A percentile compares a stretch with the other conserved stretches of the same genome.
Evolutionary conservation across 1,140 invertebrate species (phyloP).

Genomic region (Apis florea): DNA sequence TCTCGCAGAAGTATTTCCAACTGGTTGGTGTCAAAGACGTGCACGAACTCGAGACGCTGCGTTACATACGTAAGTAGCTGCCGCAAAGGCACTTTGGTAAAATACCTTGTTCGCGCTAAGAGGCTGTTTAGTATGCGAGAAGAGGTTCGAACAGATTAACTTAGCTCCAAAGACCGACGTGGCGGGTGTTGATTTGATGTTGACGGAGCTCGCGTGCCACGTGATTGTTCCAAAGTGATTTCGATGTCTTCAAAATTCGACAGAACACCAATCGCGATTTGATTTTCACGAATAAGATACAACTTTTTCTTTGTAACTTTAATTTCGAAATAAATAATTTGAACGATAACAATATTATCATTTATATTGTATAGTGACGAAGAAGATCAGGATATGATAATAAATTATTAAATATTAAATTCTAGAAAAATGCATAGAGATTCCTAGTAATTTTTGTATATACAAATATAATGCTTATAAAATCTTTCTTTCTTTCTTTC

Average conservation of each 20-base stretch:
- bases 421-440: too few relatives aligned
- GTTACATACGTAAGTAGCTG: conserved; percentile 67
- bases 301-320: neutral
- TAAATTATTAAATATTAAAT: too few relatives aligned
- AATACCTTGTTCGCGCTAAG: conserved; percentile 66
- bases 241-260: neutral
- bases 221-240: conserved; percentile 58
- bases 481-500: neutral
- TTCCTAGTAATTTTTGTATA: too few relatives aligned
- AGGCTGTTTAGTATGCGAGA: conserved; percentile 65
- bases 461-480: neutral
- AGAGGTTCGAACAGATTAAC: conserved; percentile 66
- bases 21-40: conserved; percentile 61
- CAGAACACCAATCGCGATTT: neutral
- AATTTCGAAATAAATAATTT: neutral
- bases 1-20: conserved; percentile 52
- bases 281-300: neutral
- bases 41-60: conserved; percentile 52
- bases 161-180: conserved; percentile 52
- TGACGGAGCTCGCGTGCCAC: conserved; percentile 50
- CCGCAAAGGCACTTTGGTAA: conserved; percentile 61
- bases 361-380: neutral
- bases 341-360: neutral
- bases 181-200: conserved; percentile 54
- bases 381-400: too few relatives aligned